These are phyloP conservation scores for Cyphomyrus plagiostoma DNA, from an alignment of 2,113 vertebrate species.

Conservation along the genomic window DNA sequence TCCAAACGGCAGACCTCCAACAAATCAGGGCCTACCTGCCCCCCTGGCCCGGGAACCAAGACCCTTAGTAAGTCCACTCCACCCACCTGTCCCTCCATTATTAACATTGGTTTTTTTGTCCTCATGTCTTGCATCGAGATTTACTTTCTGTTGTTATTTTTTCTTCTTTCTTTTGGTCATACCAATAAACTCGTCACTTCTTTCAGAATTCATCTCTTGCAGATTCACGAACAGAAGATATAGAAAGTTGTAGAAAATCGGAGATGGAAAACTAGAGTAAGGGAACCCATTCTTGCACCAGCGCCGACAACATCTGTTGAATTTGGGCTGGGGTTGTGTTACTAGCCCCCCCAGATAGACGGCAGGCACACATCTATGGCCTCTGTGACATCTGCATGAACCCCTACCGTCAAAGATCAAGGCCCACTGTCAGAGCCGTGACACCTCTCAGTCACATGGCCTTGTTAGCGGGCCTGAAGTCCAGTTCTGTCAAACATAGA, in stretches of 20 bases:
- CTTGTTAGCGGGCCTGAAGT: neutral
- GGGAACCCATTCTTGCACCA: conserved; percentile 17
- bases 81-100: conserved; percentile 44
- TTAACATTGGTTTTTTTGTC: conserved; percentile 34
- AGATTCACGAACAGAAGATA: conserved; percentile 56
- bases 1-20: conserved; percentile 63
- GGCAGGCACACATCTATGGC: neutral
- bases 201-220: conserved; percentile 55
- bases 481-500: neutral
- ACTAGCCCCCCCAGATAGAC: neutral
- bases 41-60: conserved; percentile 62
- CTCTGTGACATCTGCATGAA: neutral
- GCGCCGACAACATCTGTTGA: conserved; percentile 11
- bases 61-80: conserved; percentile 69
- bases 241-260: conserved; percentile 58
- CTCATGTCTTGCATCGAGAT: conserved; percentile 24
- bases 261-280: conserved; percentile 61
- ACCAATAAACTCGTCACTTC: conserved; percentile 29
- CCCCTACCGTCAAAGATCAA: neutral
- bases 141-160: conserved; percentile 9
- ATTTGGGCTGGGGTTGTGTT: neutral
- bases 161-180: conserved; percentile 32
- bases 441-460: neutral
- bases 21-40: conserved; percentile 61
- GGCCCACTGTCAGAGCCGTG: neutral